These are phyloP conservation scores for Pycnomerus fuliginosus DNA, from an alignment of 2,888 invertebrate species.

Conservation along the genomic window DNA sequence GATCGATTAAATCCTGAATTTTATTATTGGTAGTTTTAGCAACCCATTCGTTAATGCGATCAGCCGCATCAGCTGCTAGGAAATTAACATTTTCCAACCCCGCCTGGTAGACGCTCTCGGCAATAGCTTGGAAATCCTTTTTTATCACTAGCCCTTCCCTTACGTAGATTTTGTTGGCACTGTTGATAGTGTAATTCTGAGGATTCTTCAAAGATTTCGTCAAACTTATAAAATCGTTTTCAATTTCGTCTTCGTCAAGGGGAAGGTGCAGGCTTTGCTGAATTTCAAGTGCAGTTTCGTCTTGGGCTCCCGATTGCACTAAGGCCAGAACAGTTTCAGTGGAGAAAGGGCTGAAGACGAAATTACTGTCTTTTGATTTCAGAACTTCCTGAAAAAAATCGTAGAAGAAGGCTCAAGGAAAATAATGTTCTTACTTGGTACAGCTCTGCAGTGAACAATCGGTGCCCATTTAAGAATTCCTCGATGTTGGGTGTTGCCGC, in stretches of 20 bases:
- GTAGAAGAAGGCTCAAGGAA: no score
- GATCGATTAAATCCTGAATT: constrained; percentile 39
- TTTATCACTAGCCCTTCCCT: constrained; percentile 57
- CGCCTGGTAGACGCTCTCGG: constrained; percentile 50
- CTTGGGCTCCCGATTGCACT: constrained; percentile 41
- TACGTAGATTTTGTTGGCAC: constrained; percentile 62
- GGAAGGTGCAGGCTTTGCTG: constrained; percentile 6
- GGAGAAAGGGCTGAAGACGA: constrained; percentile 2
- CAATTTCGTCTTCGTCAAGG: not conserved
- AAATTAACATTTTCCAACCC: no score
- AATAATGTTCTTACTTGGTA: no score
- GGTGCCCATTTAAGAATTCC: no score
- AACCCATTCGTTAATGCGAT: constrained; percentile 47
- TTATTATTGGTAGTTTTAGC: constrained; percentile 43
- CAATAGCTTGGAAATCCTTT: constrained; percentile 58
- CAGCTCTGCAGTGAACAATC: no score
- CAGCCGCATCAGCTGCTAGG: constrained; percentile 29
- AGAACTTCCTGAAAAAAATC: not conserved
- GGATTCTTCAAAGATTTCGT: constrained; percentile 1
- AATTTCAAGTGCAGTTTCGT: constrained; percentile 39
- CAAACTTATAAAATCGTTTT: not conserved
- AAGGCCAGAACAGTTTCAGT: constrained; percentile 37
- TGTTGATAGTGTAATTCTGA: constrained; percentile 29
- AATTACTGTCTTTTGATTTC: not conserved
- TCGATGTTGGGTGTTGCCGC: no score